Base-by-base conservation (phyloP, 2,888 invertebrate genomes). In the Capitulum mitella region DNA sequence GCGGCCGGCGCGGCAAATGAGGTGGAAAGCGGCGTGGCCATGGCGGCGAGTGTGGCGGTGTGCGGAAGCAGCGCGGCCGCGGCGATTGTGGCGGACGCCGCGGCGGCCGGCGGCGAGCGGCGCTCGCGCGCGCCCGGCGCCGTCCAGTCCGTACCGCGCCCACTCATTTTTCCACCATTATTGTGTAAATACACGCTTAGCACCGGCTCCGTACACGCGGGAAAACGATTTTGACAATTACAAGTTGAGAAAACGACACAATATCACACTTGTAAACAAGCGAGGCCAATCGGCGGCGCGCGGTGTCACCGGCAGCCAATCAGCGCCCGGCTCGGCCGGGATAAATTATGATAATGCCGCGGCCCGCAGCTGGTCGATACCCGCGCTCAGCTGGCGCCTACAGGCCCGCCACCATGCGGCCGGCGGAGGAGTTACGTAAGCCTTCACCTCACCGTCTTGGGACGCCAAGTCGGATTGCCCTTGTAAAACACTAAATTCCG, bases 261-360 rank as follows among this genome's bases (percentile, higher is more conserved):
- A 70, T 70, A 70, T 70, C 70, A 70, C 70, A 70, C 70, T 70
- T 70, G 70, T 70, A 70, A 70, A 70, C 70, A 70, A 70, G 70
- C 40, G 70, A 70, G 70, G 40, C 70, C 70, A 70, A 70, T 70
- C 37, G 26, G 37, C 19, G 22, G 10, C 22, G 26, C 70, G 37
- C 40, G 40, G 22, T 37, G 70, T 37, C 40, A 26, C 40, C 70
- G 70, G 6, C 70, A 70, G 70, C 70, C 70, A 70, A 70, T 70
- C 70, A 70, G 70, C 70, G 70, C 22, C 40, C 40, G 70, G 5
- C 70, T 12, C 40, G 40, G 70, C 37, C 70, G 22, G 70, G 70
- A 70, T 70, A 70, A 70, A 70, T 70, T 70, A 70, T 70, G 70
- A 40, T 70, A 70, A 70, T 70, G 70, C 70, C 70, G 70, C n/a